Evolutionary conservation across 2,797 vertebrate genomes (phyloP), one percentile per base, ranked within the genome.

Genomic region (Antennarius maculatus): DNA sequence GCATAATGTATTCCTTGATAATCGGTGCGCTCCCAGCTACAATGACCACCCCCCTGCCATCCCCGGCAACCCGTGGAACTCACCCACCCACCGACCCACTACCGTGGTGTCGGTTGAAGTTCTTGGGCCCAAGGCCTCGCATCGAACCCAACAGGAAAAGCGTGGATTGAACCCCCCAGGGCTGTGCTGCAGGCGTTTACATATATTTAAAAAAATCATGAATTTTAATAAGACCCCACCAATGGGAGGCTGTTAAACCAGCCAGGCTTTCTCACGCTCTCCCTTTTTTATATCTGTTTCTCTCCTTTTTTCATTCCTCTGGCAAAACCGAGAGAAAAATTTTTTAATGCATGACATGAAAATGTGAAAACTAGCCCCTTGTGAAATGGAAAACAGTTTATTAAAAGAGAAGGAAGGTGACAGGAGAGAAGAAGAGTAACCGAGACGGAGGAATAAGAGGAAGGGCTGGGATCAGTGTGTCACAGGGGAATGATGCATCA

Each of bases 191-290:
- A 76, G 86, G 90, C 82, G 78, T 76, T 73, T 79, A 88, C 89
- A 84, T 86, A 89, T 89, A 93, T 89, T 92, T 91, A 91, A 92
- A 88, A 77, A 76, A 75, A 81, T 84, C 84, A 91, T 93, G 86
- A 89, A 93, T 93, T 93, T 92, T 91, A 86, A 91, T 80, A 63
- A 63, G 14, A 58, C 74, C 76, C 86, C 69, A 7, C 73, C 43
- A 14, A 80, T 80, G 23, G 79, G 81, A 76, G 65, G 51, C 66
- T 81, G 66, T 78, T 71, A 76, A 69, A 86, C 63, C 74, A 83
- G 56, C 67, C 70, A 72, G 18, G 34, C 42, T 42, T 42, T 37
- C 43, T 31, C 54, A n/a, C 17, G 16, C 54, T 51, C 54, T 10
- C 16, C 23, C 54, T 18, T 39, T 31, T 16, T 69, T 61, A 48